Percentiles rank a stretch among this genome's conserved stretches.
Evolutionary conservation across 2,888 invertebrate species (phyloP).

Genomic region (Heliconius charithonia): DNA sequence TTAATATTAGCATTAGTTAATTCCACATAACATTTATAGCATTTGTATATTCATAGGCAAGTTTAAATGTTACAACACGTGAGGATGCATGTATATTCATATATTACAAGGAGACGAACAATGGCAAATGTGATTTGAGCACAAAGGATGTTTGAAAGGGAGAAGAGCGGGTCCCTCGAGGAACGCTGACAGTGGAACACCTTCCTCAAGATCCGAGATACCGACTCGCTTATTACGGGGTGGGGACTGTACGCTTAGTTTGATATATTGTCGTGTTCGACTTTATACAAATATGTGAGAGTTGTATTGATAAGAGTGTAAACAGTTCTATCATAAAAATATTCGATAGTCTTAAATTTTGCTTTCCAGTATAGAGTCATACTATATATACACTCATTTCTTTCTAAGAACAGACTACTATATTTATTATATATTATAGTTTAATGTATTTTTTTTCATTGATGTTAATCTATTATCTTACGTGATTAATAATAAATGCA

Average conservation of each 20-base stretch:
- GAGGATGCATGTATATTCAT: slow-evolving; percentile 19
- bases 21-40: not conserved
- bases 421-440: not conserved
- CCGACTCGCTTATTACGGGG: slow-evolving; percentile 56
- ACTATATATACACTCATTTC: no score
- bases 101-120: slow-evolving; percentile 58
- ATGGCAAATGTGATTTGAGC: slow-evolving; percentile 68
- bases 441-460: not conserved
- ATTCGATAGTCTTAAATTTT: no score
- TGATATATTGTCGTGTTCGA: slow-evolving; percentile 30
- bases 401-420: no score
- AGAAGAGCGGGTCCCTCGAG: slow-evolving; percentile 47
- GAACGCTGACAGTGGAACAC: slow-evolving; percentile 44
- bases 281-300: slow-evolving; percentile 16
- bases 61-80: not conserved
- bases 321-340: no score
- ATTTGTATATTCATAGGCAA: not conserved
- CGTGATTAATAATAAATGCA: not conserved
- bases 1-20: not conserved
- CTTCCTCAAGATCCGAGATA: slow-evolving; percentile 58
- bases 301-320: not conserved
- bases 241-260: slow-evolving; percentile 35
- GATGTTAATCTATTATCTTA: not conserved
- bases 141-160: slow-evolving; percentile 56
- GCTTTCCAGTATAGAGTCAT: no score